Conservation (phyloP, 2,797 vertebrate species). For the Melopsittacus undulatus region DNA sequence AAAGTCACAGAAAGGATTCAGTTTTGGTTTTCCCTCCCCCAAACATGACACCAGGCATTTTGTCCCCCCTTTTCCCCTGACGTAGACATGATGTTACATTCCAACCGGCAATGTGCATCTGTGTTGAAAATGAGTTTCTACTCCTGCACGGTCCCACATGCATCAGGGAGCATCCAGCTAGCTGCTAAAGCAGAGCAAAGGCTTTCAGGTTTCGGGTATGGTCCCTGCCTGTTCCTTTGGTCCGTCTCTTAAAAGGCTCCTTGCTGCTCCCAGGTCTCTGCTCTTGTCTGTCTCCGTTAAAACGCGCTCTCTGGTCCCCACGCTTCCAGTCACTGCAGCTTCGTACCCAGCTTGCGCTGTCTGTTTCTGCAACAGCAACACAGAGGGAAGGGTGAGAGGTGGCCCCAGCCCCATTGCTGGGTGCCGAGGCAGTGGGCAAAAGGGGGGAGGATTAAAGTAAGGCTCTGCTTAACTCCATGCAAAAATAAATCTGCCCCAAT, state of each 20-base stretch:
- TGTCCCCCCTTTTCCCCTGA: constrained; percentile 63
- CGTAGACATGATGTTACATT: constrained; percentile 61
- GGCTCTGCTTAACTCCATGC: neutral
- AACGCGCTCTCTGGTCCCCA: constrained; percentile 48
- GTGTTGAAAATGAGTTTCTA: constrained; percentile 85
- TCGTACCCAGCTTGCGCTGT: constrained; percentile 98
- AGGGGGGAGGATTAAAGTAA: neutral
- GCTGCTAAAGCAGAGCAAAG: constrained; percentile 82
- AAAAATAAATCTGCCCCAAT: accelerated
- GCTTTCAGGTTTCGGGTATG: constrained; percentile 80
- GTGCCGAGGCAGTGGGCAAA: neutral
- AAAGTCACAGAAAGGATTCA: constrained; percentile 74
- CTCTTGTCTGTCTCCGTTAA: constrained; percentile 51
- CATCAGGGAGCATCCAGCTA: constrained; percentile 85
- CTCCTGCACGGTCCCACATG: constrained; percentile 89
- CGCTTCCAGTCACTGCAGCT: constrained; percentile 89
- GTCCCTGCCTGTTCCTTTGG: constrained; percentile 80
- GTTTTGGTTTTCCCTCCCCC: constrained; percentile 61
- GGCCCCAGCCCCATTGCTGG: accelerated
- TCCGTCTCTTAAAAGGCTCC: constrained; percentile 83
- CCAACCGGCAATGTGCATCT: constrained; percentile 77
- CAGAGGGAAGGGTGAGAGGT: neutral
- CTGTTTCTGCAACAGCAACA: constrained; percentile 84
- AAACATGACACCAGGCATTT: constrained; percentile 44
- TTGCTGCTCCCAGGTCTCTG: constrained; percentile 74